phyloP scores from a whole-genome alignment of 1,140 invertebrate genomes.

The Zaprionus gabonicus region DNA sequence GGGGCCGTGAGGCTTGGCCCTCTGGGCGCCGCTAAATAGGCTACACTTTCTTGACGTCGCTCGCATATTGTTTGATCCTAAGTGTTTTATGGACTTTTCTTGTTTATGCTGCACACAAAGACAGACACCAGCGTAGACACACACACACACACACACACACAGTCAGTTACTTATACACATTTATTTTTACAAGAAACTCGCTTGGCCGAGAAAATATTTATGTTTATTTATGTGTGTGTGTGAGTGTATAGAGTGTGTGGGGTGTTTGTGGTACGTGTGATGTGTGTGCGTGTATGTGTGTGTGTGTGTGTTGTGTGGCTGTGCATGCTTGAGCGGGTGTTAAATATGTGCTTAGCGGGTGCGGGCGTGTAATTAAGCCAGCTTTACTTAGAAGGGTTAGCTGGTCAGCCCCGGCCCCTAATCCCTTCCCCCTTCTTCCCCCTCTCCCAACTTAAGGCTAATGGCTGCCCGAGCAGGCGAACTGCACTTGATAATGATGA shows the following conservation, averaged over 20 bases:
- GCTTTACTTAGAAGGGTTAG: slow-evolving; percentile 72
- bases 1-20: not conserved
- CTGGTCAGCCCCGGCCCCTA: slow-evolving; percentile 5
- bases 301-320: slow-evolving; percentile 12
- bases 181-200: slow-evolving; percentile 59
- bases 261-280: slow-evolving; percentile 26
- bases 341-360: slow-evolving; percentile 60
- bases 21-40: slow-evolving; percentile 46
- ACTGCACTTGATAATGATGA: slow-evolving; percentile 28
- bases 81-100: slow-evolving; percentile 83
- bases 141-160: slow-evolving; percentile 12
- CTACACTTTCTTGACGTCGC: slow-evolving; percentile 46
- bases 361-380: slow-evolving; percentile 74
- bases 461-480: not conserved
- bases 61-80: slow-evolving; percentile 67
- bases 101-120: slow-evolving; percentile 57
- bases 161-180: slow-evolving; percentile 22
- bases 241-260: slow-evolving; percentile 20
- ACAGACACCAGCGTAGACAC: slow-evolving; percentile 11
- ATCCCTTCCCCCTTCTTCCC: not conserved
- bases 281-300: slow-evolving; percentile 17
- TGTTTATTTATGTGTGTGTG: slow-evolving; percentile 24
- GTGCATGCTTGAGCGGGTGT: slow-evolving; percentile 28
- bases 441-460: not conserved
- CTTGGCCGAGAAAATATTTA: slow-evolving; percentile 34